phyloP scores from a whole-genome alignment of 2,888 invertebrate genomes.

The Chelonus formosanus region DNA sequence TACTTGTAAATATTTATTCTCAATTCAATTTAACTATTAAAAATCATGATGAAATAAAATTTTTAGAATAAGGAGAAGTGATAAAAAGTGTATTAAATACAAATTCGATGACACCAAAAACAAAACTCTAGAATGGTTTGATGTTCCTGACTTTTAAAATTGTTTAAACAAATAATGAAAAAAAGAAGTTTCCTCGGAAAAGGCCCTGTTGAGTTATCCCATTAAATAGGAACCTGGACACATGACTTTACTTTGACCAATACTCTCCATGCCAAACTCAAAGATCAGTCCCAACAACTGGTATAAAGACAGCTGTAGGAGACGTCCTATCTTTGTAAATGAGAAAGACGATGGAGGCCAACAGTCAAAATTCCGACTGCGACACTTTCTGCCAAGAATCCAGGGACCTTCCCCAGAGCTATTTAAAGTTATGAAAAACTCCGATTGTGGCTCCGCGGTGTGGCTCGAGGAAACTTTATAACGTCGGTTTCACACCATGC shows the following conservation, averaged over 20 bases:
- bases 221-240: constrained; percentile 34
- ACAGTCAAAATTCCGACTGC: constrained; percentile 57
- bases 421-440: constrained; percentile 60
- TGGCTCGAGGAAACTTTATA: constrained; percentile 59
- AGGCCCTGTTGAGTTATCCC: constrained; percentile 7
- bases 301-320: neutral
- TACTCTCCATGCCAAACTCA: constrained; percentile 51
- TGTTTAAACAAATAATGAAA: neutral
- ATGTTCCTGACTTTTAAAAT: constrained; percentile 53
- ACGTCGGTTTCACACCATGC: constrained; percentile 2
- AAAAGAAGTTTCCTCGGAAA: constrained; percentile 9
- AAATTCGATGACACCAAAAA: constrained; percentile 67
- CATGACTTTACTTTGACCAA: constrained; percentile 60
- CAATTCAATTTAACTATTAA: neutral
- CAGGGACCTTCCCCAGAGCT: constrained; percentile 69
- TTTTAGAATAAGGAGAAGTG: constrained; percentile 19
- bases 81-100: constrained; percentile 68
- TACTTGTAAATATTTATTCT: neutral
- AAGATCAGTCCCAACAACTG: constrained; percentile 44
- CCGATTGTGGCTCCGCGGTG: constrained; percentile 64
- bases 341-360: constrained; percentile 58
- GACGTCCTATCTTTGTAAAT: constrained; percentile 44
- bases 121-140: constrained; percentile 72
- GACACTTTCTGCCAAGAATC: constrained; percentile 68
- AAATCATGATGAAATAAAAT: too few relatives aligned